Conservation (phyloP, 1,140 invertebrate species). For the Steinernema feltiae region DNA sequence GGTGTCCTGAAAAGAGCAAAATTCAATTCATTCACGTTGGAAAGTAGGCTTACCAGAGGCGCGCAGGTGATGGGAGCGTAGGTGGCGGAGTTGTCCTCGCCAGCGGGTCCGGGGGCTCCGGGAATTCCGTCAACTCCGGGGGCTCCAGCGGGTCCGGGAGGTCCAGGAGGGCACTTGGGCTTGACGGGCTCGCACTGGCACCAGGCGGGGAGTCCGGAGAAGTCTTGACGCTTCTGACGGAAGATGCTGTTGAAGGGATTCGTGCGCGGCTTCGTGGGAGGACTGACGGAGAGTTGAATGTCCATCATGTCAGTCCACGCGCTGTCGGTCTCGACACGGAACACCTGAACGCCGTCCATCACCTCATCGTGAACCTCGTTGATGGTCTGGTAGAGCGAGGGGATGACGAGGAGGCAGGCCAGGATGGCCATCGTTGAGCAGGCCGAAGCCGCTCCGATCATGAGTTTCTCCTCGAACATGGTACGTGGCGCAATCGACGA, state of each 20-base stretch:
- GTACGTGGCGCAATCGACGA: background rate
- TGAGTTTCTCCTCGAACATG: background rate
- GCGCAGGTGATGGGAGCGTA: constrained; percentile 34
- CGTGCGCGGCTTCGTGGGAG: constrained; percentile 32
- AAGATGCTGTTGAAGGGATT: constrained; percentile 41
- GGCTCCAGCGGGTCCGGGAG: constrained; percentile 32
- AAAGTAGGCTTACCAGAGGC: background rate
- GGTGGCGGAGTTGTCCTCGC: constrained; percentile 35
- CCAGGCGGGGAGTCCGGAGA: constrained; percentile 39
- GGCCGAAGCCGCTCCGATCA: constrained; percentile 1
- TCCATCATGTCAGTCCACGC: constrained; percentile 43
- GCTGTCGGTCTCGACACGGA: constrained; percentile 39
- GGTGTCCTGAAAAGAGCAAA: background rate
- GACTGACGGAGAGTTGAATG: constrained; percentile 38
- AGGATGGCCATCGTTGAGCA: constrained; percentile 6
- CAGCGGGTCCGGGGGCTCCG: constrained; percentile 17
- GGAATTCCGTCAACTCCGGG: constrained; percentile 20
- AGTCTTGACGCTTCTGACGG: constrained; percentile 41
- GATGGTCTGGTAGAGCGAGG: constrained; percentile 35
- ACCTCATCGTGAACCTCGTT: constrained; percentile 38
- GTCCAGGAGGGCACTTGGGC: constrained; percentile 36
- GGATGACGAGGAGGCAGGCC: constrained; percentile 24
- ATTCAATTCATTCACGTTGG: background rate
- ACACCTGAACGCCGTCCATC: constrained; percentile 35
- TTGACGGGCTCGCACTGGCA: constrained; percentile 41